Conservation (phyloP, 2,797 vertebrate species). For the Chelonia mydas region DNA sequence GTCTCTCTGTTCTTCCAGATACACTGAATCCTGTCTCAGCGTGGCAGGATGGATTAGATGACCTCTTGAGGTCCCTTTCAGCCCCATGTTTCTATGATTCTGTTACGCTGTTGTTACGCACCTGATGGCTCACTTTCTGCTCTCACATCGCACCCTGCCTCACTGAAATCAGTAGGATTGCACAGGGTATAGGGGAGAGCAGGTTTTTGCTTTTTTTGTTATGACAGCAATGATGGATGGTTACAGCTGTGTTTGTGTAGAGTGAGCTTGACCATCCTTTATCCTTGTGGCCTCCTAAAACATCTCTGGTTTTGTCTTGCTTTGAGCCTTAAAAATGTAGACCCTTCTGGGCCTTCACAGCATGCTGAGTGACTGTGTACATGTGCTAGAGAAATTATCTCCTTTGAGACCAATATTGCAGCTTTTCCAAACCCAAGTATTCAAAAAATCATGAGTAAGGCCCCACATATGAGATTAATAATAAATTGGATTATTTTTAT, state of each 20-base stretch:
- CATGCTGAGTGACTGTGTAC: background rate
- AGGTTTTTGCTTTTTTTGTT: background rate
- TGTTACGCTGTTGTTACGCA: background rate
- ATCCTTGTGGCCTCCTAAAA: background rate
- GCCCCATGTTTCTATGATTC: background rate
- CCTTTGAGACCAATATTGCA: background rate
- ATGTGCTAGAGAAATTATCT: background rate
- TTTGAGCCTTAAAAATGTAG: background rate
- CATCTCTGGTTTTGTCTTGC: background rate
- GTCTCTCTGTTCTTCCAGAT: background rate
- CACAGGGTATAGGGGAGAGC: background rate
- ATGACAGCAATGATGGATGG: background rate
- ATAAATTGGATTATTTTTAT: background rate
- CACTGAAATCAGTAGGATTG: background rate
- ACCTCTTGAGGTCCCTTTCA: background rate
- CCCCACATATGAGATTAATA: background rate
- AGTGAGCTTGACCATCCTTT: background rate
- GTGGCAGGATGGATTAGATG: background rate
- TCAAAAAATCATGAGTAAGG: background rate
- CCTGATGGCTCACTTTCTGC: background rate
- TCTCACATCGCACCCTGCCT: accelerated
- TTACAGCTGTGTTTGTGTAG: background rate
- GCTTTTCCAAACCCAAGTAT: background rate
- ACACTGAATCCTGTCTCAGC: background rate
- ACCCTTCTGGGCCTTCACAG: background rate